Evolutionary conservation across 2,888 invertebrate species (phyloP).

Genomic region (Notocelia uddmanniana): DNA sequence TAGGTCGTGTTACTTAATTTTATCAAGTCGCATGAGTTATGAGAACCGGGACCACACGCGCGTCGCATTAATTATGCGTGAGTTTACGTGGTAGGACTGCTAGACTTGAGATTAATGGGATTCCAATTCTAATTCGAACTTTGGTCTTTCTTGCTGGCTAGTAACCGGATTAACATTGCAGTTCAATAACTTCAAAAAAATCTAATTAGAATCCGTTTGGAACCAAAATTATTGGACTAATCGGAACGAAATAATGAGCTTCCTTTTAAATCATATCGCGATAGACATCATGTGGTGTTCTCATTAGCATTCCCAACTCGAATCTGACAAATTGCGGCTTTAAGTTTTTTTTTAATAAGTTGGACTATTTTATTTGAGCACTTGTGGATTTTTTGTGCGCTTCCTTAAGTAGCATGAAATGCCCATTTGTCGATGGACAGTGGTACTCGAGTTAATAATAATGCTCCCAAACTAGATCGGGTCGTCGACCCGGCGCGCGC

Average conservation of each 20-base stretch:
- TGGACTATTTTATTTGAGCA: background rate
- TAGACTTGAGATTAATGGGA: constrained; percentile 47
- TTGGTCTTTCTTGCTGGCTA: constrained; percentile 44
- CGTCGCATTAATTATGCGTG: constrained; percentile 78
- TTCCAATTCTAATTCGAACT: constrained; percentile 50
- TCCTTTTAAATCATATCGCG: constrained; percentile 29
- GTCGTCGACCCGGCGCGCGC: constrained; percentile 81
- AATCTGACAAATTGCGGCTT: constrained; percentile 27
- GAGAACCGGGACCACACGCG: constrained; percentile 82
- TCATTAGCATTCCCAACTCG: constrained; percentile 37
- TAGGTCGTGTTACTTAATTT: constrained; percentile 83
- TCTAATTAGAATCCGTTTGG: constrained; percentile 31
- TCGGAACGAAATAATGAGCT: constrained; percentile 28
- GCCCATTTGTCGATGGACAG: constrained; percentile 64
- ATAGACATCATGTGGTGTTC: constrained; percentile 41
- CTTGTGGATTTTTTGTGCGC: constrained; percentile 19
- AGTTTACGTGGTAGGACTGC: constrained; percentile 52
- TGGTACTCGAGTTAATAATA: constrained; percentile 80
- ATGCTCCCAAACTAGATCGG: constrained; percentile 85
- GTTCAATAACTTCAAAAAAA: constrained; percentile 25
- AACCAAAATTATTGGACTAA: constrained; percentile 17
- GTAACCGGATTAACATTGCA: constrained; percentile 46
- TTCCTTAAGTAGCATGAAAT: constrained; percentile 53
- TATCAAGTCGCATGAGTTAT: constrained; percentile 85
- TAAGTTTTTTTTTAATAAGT: constrained; percentile 9